A percentile compares a stretch with the other conserved stretches of the same genome.
These are phyloP conservation scores for Folsomia candida DNA, from an alignment of 2,888 invertebrate genomes.

Conservation along the genomic window DNA sequence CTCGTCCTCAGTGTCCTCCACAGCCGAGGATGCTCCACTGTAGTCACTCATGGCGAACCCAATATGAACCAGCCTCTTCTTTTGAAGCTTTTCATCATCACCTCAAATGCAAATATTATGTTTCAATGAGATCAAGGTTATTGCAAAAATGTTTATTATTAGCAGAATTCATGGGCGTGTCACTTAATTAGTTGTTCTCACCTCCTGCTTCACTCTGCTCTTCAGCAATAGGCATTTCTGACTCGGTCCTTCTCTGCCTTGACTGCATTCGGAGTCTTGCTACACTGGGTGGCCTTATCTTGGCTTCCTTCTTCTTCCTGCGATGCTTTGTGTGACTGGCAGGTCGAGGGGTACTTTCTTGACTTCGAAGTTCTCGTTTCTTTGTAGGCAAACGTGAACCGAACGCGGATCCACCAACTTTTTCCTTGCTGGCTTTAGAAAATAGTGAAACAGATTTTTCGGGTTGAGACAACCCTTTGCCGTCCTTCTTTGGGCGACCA, in stretches of 20 bases:
- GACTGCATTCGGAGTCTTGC: background rate
- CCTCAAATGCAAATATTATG: too few relatives aligned
- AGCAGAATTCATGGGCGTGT: too few relatives aligned
- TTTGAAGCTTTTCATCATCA: conserved; percentile 26
- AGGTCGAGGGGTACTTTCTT: background rate
- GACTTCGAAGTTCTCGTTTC: background rate
- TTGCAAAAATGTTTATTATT: too few relatives aligned
- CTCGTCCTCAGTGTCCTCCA: conserved; percentile 7
- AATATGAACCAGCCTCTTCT: conserved; percentile 8
- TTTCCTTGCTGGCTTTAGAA: background rate
- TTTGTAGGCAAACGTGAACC: background rate
- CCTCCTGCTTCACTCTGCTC: too few relatives aligned
- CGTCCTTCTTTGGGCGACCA: background rate
- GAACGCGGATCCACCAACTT: background rate
- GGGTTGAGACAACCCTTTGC: background rate
- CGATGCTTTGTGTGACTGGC: background rate
- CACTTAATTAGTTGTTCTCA: too few relatives aligned
- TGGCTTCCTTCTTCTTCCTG: background rate
- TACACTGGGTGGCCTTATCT: background rate
- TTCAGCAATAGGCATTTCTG: too few relatives aligned
- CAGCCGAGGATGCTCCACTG: background rate
- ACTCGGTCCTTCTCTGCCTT: background rate
- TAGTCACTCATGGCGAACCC: background rate
- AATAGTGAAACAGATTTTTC: background rate
- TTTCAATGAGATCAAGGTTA: too few relatives aligned